Percentiles rank a stretch among this genome's conserved stretches.
These are phyloP conservation scores for Spea multiplicata DNA, from an alignment of 2,113 vertebrate species.

Conservation along the genomic window DNA sequence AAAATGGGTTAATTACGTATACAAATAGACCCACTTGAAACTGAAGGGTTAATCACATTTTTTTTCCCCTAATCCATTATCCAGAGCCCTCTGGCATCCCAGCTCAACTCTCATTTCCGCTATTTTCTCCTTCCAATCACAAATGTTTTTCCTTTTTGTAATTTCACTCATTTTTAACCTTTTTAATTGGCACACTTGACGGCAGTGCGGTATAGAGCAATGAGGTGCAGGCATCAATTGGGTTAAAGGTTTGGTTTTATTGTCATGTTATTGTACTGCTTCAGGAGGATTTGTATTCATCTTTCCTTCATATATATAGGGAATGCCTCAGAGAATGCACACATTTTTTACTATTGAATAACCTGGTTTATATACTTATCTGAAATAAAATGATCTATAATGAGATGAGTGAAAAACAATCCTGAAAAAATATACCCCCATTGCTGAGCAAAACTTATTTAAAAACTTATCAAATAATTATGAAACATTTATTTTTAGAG, in stretches of 20 bases:
- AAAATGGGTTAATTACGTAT: conserved; percentile 38
- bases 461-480: no score
- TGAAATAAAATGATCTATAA: not conserved
- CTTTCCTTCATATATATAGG: not conserved
- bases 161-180: conserved; percentile 40
- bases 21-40: conserved; percentile 3
- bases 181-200: conserved; percentile 38
- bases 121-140: conserved; percentile 24
- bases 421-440: no score
- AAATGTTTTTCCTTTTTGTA: conserved; percentile 32
- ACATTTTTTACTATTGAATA: not conserved
- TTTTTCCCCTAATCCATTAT: conserved; percentile 23
- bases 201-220: conserved; percentile 17
- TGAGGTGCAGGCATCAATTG: conserved; percentile 2
- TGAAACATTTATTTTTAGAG: no score
- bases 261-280: not conserved
- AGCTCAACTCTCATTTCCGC: conserved; percentile 23
- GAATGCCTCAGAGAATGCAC: not conserved
- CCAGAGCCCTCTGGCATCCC: conserved; percentile 25
- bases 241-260: conserved; percentile 1
- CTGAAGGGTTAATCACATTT: conserved; percentile 29
- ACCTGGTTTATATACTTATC: not conserved
- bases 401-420: no score
- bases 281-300: not conserved
- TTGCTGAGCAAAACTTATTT: no score